Percentiles rank a stretch among this genome's conserved stretches.
These are phyloP conservation scores for Athene cunicularia DNA, from an alignment of 2,113 vertebrate species.

Conservation along the genomic window DNA sequence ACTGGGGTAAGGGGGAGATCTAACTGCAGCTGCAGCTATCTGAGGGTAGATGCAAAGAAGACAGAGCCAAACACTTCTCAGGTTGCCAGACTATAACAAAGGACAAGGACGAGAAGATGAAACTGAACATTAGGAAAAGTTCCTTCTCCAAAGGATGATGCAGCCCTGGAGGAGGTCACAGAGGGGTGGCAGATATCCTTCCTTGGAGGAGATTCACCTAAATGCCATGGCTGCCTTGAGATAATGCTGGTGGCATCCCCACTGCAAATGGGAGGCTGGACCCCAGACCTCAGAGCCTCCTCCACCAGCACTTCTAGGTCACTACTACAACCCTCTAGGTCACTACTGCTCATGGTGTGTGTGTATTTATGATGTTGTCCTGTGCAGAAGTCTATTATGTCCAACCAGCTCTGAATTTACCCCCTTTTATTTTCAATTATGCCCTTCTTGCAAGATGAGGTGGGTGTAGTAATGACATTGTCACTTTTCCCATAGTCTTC, in stretches of 20 bases:
- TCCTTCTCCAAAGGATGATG: background rate
- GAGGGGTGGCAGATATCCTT: background rate
- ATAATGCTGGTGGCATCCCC: background rate
- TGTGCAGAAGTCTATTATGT: background rate
- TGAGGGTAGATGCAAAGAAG: background rate
- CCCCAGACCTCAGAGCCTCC: background rate
- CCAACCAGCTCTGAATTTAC: background rate
- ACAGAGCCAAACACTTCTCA: background rate
- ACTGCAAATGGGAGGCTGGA: no score
- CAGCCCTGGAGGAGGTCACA: background rate
- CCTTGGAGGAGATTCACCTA: background rate
- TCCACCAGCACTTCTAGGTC: background rate
- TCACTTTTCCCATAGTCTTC: background rate
- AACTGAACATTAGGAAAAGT: background rate
- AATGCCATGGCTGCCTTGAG: background rate
- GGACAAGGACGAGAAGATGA: background rate
- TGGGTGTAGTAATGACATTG: background rate
- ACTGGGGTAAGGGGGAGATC: background rate
- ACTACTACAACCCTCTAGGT: background rate
- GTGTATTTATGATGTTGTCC: background rate
- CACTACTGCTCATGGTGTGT: accelerated
- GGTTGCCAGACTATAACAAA: background rate
- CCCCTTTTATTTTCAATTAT: background rate
- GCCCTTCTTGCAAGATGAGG: background rate
- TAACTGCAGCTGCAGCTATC: background rate